Evolutionary conservation across 2,797 vertebrate genomes (phyloP), one percentile per base, ranked within the genome.

Genomic region (Acanthornis magna): DNA sequence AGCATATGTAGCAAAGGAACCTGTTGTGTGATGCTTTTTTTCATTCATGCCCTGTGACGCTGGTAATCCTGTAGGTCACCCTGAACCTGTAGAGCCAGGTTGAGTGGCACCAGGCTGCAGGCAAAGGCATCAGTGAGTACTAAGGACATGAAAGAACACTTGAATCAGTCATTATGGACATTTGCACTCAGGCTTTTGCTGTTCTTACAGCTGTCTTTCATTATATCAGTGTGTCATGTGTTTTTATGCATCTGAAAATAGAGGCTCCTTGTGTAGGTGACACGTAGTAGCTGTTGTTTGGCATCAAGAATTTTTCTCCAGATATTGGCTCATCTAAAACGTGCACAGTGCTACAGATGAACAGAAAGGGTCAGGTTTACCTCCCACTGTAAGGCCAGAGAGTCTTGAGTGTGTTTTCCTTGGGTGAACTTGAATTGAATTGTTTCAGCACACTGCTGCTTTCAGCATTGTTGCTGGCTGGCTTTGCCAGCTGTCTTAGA

Each of bases 221-320:
- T 86, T 76, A 16, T 67, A 65, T 54, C 65, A 40, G 11, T 11
- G 17, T 87, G 68, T 74, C 14, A 19, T 71, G 25, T 89, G 57
- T 88, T 89, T 75, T 88, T 53, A 71, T 43, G 27, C 58, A 60
- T 65, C 53, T 80, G 86, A 94, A 96, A 93, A 91, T 83, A 89
- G 60, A 83, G 47, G 21, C 11, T 67, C 7, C 58, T 58, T 85
- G 18, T 77, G 18, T 58, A 43, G 73, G 66, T 85, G 81, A 71
- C 80, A 76, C 7, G 7, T 36, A 66, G 32, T 50, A 62, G 70
- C 72, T 85, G 71, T 66, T 84, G 42, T 62, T 85, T 9, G 71
- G 36, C 43, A 55, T 68, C 29, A 40, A 43, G n/a, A 75, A 53
- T 88, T 96, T 94, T 94, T 70, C n/a, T 43, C 40, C 78, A 85